A percentile compares a stretch with the other conserved stretches of the same genome.
phyloP scores from a whole-genome alignment of 1,140 invertebrate species.

The Tribolium castaneum region DNA sequence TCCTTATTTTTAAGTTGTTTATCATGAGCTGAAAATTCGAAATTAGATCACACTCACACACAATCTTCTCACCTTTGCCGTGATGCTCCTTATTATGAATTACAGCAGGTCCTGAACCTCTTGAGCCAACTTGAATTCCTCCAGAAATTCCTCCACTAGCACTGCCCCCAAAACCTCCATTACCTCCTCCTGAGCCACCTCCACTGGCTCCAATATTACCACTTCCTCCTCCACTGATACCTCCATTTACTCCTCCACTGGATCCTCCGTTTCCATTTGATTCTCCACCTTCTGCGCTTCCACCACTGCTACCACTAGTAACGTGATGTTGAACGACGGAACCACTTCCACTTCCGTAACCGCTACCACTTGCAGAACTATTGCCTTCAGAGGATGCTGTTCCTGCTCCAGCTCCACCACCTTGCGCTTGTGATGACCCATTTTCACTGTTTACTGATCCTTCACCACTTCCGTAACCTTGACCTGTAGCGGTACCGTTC shows the following conservation, averaged over 20 bases:
- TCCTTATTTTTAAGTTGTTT: background rate
- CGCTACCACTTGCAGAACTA: background rate
- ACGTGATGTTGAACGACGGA: too few species aligned
- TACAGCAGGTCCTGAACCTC: background rate
- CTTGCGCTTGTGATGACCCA: too few species aligned
- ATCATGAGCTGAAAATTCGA: background rate
- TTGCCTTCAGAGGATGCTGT: background rate
- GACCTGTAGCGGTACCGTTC: background rate
- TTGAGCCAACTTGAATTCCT: background rate
- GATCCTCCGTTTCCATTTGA: background rate
- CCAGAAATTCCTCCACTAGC: background rate
- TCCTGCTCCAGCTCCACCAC: too few species aligned
- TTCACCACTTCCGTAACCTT: background rate
- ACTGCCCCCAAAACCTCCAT: background rate
- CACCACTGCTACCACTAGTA: background rate
- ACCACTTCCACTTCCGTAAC: background rate
- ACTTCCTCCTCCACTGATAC: background rate
- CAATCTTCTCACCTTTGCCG: background rate
- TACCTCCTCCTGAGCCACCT: background rate
- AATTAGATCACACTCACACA: background rate
- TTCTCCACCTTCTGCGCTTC: background rate
- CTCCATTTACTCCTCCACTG: background rate
- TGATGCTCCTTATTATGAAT: background rate
- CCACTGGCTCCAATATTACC: background rate
- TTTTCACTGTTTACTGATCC: too few species aligned